Evolutionary conservation across 2,797 vertebrate genomes (phyloP).

Genomic region (Ibycter americanus): DNA sequence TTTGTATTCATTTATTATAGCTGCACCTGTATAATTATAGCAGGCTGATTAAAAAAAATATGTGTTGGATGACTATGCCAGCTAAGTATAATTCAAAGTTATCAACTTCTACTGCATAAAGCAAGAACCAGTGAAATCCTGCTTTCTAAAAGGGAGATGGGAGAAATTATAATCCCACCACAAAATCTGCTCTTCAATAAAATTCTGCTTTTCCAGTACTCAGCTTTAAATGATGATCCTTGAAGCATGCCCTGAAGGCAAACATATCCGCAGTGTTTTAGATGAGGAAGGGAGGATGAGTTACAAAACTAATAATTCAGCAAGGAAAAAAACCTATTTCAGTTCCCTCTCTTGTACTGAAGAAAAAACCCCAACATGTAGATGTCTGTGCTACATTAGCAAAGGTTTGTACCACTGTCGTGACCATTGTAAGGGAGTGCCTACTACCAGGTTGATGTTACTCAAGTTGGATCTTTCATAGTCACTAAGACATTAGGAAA

Average conservation of each 20-base stretch:
- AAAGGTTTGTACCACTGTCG: not conserved
- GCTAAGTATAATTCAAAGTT: not conserved
- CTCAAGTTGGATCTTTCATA: not conserved
- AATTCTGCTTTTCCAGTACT: not conserved
- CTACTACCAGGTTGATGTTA: not conserved
- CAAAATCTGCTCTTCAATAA: not conserved
- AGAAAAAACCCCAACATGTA: not conserved
- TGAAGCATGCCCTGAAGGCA: not conserved
- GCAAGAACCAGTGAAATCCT: not conserved
- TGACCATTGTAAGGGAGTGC: not conserved
- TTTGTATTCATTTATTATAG: not conserved
- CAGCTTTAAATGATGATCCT: not conserved
- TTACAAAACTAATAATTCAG: not conserved
- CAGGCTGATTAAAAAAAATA: not conserved
- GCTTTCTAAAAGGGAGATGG: not conserved
- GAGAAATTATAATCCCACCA: not conserved
- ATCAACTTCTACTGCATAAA: not conserved
- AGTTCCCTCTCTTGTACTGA: not conserved
- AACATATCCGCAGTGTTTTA: not conserved
- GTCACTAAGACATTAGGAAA: not conserved
- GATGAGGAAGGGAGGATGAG: not conserved
- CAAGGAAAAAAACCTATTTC: not conserved
- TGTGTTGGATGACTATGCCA: not conserved
- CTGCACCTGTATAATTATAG: not conserved
- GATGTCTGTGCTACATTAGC: not conserved